Percentiles rank a stretch among this genome's conserved stretches.
Conservation (phyloP, 2,113 vertebrate species). For the Ictidomys tridecemlineatus region DNA sequence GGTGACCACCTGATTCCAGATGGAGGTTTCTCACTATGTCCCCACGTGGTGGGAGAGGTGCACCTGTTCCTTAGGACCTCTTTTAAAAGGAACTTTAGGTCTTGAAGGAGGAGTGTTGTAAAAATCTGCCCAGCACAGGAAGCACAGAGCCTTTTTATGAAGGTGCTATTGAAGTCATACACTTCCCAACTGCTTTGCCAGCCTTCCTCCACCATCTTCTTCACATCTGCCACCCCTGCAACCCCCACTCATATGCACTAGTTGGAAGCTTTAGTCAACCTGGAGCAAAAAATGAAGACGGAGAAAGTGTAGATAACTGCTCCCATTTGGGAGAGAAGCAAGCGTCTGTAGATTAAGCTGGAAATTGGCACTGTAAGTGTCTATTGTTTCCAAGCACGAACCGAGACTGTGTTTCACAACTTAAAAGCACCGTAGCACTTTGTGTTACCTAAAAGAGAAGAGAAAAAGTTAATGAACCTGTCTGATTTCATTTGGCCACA, state of each 20-base stretch:
- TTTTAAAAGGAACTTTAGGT: too few species aligned
- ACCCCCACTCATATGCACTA: fast-evolving
- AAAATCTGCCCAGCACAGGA: not conserved
- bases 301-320: too few species aligned
- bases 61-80: not conserved
- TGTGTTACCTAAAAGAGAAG: not conserved
- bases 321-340: not conserved
- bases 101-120: not conserved
- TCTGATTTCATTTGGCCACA: not conserved
- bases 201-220: not conserved
- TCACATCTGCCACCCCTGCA: fast-evolving
- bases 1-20: not conserved
- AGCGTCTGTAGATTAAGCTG: not conserved
- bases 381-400: not conserved
- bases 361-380: not conserved
- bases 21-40: not conserved
- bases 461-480: not conserved
- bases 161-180: too few species aligned
- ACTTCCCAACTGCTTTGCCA: not conserved
- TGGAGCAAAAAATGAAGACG: not conserved
- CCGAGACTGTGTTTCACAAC: not conserved
- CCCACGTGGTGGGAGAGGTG: not conserved
- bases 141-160: not conserved
- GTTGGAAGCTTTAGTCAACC: not conserved
- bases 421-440: not conserved